Evolutionary conservation across 2,113 vertebrate species (phyloP).

Genomic region (Perca schrenkii): DNA sequence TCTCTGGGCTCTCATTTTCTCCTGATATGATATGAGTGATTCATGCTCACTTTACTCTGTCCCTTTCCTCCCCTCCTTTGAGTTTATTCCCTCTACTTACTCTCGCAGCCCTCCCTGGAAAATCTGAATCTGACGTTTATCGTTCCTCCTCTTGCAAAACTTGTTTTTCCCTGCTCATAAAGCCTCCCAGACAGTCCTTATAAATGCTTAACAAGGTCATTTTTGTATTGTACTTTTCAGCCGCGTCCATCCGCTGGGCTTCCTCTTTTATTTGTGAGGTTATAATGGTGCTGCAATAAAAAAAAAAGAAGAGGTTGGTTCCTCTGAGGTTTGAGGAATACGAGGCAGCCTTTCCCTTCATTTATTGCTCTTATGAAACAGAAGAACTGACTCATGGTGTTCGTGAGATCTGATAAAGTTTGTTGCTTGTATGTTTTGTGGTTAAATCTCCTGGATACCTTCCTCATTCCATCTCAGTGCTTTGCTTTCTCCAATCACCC

Average conservation of each 20-base stretch:
- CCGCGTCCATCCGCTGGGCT: conserved; percentile 36
- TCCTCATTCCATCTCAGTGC: not conserved
- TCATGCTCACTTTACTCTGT: conserved; percentile 3
- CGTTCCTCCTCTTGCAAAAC: conserved; percentile 67
- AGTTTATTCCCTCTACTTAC: conserved; percentile 8
- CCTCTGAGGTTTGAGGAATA: conserved; percentile 28
- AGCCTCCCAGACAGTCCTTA: conserved; percentile 74
- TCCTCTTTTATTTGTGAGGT: conserved; percentile 42
- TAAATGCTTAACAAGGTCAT: conserved; percentile 83
- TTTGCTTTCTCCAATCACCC: not conserved
- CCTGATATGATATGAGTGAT: conserved; percentile 47
- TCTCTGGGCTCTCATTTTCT: conserved; percentile 57
- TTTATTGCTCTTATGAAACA: conserved; percentile 48
- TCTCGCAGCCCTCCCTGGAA: conserved; percentile 68
- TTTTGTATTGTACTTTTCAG: conserved; percentile 63
- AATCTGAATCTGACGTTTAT: conserved; percentile 78
- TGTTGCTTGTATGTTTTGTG: conserved; percentile 24
- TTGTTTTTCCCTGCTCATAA: conserved; percentile 75
- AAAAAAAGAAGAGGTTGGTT: not conserved
- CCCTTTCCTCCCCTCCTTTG: conserved; percentile 9
- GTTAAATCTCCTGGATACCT: conserved; percentile 8
- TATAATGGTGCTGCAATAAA: conserved; percentile 53
- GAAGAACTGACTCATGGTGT: conserved; percentile 28
- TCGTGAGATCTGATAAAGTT: conserved; percentile 8
- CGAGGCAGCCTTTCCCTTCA: conserved; percentile 20